These are phyloP conservation scores for Cremastobaeus sp. DNA, from an alignment of 2,888 invertebrate genomes.

Conservation along the genomic window DNA sequence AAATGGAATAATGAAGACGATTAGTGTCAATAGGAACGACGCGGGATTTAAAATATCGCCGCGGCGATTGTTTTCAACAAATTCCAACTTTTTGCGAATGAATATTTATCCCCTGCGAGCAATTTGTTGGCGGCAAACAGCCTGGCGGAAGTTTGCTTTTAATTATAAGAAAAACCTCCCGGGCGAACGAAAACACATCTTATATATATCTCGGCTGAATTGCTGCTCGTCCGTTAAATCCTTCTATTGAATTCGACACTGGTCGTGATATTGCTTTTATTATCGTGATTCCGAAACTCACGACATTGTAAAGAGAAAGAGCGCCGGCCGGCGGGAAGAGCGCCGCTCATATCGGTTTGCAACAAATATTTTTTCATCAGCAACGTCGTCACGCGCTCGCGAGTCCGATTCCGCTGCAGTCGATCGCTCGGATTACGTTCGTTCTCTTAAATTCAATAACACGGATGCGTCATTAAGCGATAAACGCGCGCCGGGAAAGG, in stretches of 20 bases:
- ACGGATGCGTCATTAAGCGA: slow-evolving; percentile 42
- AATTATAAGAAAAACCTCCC: slow-evolving; percentile 55
- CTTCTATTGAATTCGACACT: slow-evolving; percentile 60
- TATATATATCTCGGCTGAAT: slow-evolving; percentile 50
- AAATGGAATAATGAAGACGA: slow-evolving; percentile 9
- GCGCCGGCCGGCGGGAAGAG: not conserved
- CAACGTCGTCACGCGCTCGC: slow-evolving; percentile 28
- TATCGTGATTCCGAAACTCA: slow-evolving; percentile 58
- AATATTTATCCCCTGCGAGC: slow-evolving; percentile 24
- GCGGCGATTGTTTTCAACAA: too few relatives aligned
- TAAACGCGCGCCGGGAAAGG: slow-evolving; percentile 4
- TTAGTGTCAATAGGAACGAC: not conserved
- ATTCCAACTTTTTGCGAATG: slow-evolving; percentile 1
- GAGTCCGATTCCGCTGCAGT: slow-evolving; percentile 8
- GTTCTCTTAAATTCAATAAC: slow-evolving; percentile 36
- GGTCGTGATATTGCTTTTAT: slow-evolving; percentile 61
- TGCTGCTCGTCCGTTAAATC: slow-evolving; percentile 60
- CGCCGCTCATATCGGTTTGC: slow-evolving; percentile 42
- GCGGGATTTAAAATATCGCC: too few relatives aligned
- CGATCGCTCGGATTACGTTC: slow-evolving; percentile 17
- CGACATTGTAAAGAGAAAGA: slow-evolving; percentile 45
- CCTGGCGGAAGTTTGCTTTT: slow-evolving; percentile 52
- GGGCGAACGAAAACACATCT: slow-evolving; percentile 54
- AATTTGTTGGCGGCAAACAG: slow-evolving; percentile 29
- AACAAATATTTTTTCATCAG: slow-evolving; percentile 48